These are phyloP conservation scores for Cricetomys ansorgei DNA, from an alignment of 2,113 vertebrate species.

Conservation along the genomic window DNA sequence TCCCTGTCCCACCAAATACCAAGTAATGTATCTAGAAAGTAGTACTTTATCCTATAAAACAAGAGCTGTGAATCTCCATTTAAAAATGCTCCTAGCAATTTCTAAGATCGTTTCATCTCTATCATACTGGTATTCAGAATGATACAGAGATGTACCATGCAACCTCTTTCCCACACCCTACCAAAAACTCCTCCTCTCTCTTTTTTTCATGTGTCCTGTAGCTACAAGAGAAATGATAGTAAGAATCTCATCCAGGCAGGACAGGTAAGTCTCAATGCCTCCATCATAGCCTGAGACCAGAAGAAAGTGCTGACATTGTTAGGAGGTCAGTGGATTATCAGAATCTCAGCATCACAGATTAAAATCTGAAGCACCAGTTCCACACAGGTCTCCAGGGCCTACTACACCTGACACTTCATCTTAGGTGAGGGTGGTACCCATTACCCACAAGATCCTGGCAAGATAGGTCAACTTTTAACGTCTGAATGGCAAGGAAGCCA, in stretches of 20 bases:
- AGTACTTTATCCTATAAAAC: neutral
- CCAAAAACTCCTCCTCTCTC: neutral
- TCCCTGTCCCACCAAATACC: neutral
- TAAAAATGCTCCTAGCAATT: neutral
- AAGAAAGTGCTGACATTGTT: neutral
- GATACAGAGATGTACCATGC: neutral
- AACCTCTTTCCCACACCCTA: neutral
- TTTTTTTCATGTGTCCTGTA: neutral
- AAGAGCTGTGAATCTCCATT: neutral
- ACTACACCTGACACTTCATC: neutral
- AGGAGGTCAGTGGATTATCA: neutral
- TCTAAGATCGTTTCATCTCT: neutral
- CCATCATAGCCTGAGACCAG: neutral
- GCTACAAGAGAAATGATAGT: neutral
- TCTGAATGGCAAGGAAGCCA: neutral
- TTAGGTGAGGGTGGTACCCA: neutral
- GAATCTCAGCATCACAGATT: neutral
- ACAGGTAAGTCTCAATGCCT: neutral
- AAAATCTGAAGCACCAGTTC: neutral
- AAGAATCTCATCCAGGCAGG: conserved; percentile 8
- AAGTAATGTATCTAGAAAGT: neutral
- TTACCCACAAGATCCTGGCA: neutral
- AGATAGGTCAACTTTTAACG: neutral
- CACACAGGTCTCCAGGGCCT: neutral
- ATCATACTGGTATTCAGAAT: neutral